These are phyloP conservation scores for Epinotia brunnichana DNA, from an alignment of 2,888 invertebrate genomes.

Conservation along the genomic window DNA sequence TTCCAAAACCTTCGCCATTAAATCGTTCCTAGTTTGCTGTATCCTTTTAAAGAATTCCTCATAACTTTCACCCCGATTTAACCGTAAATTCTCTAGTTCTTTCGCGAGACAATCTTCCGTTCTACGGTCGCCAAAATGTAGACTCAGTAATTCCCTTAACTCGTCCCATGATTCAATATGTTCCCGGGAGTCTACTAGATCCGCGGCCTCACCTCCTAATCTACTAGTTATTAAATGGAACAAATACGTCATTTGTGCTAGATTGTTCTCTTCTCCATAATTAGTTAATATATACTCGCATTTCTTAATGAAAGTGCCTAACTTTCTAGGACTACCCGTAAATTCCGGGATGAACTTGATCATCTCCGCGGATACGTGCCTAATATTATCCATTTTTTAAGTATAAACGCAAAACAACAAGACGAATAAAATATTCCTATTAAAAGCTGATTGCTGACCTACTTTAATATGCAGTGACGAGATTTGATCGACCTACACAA, in stretches of 20 bases:
- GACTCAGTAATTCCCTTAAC: constrained; percentile 36
- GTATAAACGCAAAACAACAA: no score
- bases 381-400: constrained; percentile 12
- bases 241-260: constrained; percentile 41
- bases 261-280: constrained; percentile 6
- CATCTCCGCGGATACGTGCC: constrained; percentile 3
- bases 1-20: constrained; percentile 42
- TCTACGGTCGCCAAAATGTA: constrained; percentile 44
- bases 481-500: no score
- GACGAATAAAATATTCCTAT: no score
- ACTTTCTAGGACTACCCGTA: constrained; percentile 3
- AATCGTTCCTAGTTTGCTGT: constrained; percentile 41
- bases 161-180: constrained; percentile 32
- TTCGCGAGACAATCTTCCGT: constrained; percentile 43
- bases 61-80: constrained; percentile 44
- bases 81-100: constrained; percentile 42
- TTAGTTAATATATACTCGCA: constrained; percentile 37
- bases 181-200: constrained; percentile 41
- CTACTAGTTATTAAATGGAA: constrained; percentile 45
- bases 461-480: no score
- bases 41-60: constrained; percentile 46
- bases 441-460: no score
- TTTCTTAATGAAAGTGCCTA: constrained; percentile 40
- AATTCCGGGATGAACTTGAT: constrained; percentile 1
- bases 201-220: constrained; percentile 43